Evolutionary conservation across 1,140 invertebrate genomes (phyloP), one percentile per base, ranked within the genome.

Genomic region (Diabrotica virgifera): DNA sequence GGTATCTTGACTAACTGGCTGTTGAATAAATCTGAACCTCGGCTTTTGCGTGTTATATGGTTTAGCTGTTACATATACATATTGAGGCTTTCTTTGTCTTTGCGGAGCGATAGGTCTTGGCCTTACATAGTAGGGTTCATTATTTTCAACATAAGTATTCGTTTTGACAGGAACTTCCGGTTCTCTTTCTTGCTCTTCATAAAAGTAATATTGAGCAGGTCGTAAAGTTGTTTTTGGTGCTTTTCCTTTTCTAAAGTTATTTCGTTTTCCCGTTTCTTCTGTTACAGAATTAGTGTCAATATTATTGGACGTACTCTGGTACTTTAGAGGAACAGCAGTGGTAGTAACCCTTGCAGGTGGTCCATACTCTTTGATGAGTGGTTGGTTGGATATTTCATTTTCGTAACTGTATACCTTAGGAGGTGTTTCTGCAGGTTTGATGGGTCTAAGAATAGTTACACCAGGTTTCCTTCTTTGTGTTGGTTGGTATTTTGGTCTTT

Each of bases 261-360:
- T 24, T 8, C 59, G n/a, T 8, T 52, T 64, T 57, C 67, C 61
- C 7, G 62, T 53, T 63, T 80, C 61, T 75, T 82, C 80, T 9
- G 82, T 83, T 6, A 85, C 79, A 7, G 84, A 79, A 24, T 82
- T 80, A 5, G 81, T 72, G 50, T 84, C 67, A 5, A 76, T 71
- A 8, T 74, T 81, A 53, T 83, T 85, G 1, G 80, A 78, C 5
- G 86, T 84, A 10, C 81, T 81, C 69, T 86, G 86, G 71, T 85
- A 87, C 67, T 85, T 77, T 52, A 87, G 72, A 13, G 87, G 86
- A 14, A 85, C 80, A 46, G 81, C 77, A 53, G 86, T 87, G 14
- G 84, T 84, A 53, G 79, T 81, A 24, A 84, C 74, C 70, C 10
- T 68, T 52, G 36, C 40, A 7, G 68, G 59, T 64, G 66, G 57